Percentiles rank a stretch among this genome's conserved stretches.
Conservation (phyloP, 2,113 vertebrate genomes). For the Agapornis roseicollis region DNA sequence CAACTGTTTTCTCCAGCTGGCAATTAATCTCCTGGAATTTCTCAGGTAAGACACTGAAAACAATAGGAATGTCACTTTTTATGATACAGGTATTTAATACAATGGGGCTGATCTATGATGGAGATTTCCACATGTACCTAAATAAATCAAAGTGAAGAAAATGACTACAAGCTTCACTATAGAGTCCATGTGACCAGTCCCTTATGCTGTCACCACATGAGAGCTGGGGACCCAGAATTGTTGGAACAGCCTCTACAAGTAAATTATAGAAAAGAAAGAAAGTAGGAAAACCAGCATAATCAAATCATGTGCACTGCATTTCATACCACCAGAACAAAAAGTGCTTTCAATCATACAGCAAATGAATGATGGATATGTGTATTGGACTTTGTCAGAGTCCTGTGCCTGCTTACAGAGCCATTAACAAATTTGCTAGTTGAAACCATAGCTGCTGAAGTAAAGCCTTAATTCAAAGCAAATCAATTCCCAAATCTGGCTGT, state of each 20-base stretch:
- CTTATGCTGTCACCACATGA: not conserved
- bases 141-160: not conserved
- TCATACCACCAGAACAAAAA: not conserved
- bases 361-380: not conserved
- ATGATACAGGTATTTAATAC: not conserved
- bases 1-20: not conserved
- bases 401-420: not conserved
- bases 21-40: not conserved
- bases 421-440: slow-evolving; percentile 7
- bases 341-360: not conserved
- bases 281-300: not conserved
- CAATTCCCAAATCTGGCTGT: not conserved
- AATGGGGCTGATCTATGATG: not conserved
- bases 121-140: not conserved
- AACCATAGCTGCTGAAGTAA: not conserved
- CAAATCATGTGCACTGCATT: not conserved
- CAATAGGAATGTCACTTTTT: not conserved
- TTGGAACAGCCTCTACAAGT: not conserved
- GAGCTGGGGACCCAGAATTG: not conserved
- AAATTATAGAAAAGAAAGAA: slow-evolving; percentile 14
- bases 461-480: not conserved
- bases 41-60: not conserved
- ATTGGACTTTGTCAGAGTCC: not conserved
- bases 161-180: not conserved
- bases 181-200: not conserved